Percentiles rank a stretch among this genome's conserved stretches.
Evolutionary conservation across 2,113 vertebrate genomes (phyloP).

Genomic region (Hippocampus mohnikei): DNA sequence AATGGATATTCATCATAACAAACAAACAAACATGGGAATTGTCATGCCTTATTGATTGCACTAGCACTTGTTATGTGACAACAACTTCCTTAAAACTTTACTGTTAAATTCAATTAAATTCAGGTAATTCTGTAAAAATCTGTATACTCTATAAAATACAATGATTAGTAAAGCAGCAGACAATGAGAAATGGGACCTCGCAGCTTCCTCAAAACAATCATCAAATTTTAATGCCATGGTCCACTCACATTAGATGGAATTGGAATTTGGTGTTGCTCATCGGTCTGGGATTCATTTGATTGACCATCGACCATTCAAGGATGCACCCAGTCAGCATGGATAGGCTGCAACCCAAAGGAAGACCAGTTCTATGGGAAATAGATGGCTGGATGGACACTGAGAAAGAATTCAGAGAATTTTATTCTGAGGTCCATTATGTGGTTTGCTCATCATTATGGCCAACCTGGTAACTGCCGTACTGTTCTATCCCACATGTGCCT

Average conservation of each 20-base stretch:
- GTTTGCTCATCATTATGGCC: not conserved
- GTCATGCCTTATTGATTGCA: slow-evolving; percentile 7
- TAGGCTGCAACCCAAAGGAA: not conserved
- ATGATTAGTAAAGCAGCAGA: not conserved
- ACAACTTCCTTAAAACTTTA: slow-evolving; percentile 11
- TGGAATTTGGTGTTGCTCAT: too few relatives aligned
- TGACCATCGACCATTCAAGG: not conserved
- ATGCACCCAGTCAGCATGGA: not conserved
- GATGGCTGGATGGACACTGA: not conserved
- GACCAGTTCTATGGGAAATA: not conserved
- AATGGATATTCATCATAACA: slow-evolving; percentile 53
- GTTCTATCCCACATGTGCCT: not conserved
- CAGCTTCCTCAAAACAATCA: too few relatives aligned
- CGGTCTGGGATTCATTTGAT: not conserved
- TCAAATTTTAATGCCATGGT: too few relatives aligned
- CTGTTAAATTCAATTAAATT: not conserved
- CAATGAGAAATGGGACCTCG: too few relatives aligned
- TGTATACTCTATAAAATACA: not conserved
- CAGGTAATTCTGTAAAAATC: not conserved
- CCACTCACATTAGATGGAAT: too few relatives aligned
- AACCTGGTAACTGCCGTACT: not conserved
- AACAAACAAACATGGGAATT: slow-evolving; percentile 52
- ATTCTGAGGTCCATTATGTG: not conserved
- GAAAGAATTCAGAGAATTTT: not conserved
- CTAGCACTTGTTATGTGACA: not conserved